Base-by-base conservation (phyloP, 2,113 vertebrate species). In the Neofelis nebulosa region DNA sequence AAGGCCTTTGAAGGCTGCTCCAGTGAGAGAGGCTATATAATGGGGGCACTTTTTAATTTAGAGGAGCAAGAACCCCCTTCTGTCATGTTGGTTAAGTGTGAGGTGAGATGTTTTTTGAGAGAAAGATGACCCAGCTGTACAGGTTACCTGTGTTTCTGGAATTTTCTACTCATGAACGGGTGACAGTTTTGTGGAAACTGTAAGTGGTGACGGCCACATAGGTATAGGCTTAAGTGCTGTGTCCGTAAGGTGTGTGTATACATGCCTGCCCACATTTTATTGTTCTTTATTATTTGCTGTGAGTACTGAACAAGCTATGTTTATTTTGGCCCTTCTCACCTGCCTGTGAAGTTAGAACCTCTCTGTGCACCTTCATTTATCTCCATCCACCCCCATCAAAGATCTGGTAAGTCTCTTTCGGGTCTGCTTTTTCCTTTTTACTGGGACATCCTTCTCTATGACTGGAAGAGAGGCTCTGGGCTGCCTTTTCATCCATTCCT, bases 121-220 rank as follows among this genome's bases (percentile, higher is more conserved):
- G 52, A 87, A 63, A 36, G n/a, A 61, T 61, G 27, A 63, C 38
- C 48, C 0, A 13, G 48, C 8, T 50, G 2, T 48, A 31, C n/a
- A 84, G 55, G 15, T 69, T 80, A 23, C 29, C 52, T 69, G 15
- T 95, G 79, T 95, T 94, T 96, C 91, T 90, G 66, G 82, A 82
- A 93, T 85, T 88, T 95, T 93, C 50, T 80, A 11, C 36, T 31
- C 61, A 29, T 2, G 7, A 57, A 9, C 63, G 38, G 31, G 48
- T 19, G 23, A 66, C 63, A 68, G 6, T 82, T 86, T 21, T 94
- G 23, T 57, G 80, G 57, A 86, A 78, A 41, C 5, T 82, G 57
- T n/a, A 27, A 92, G n/a, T 25, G 4, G 41, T 18, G 61, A 10
- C 12, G n/a, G 55, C n/a, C 45, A 36, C 57, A 27, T 18, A 48